A percentile compares a stretch with the other conserved stretches of the same genome.
These are phyloP conservation scores for Pristionchus arcanus DNA, from an alignment of 2,888 invertebrate species.

Conservation along the genomic window DNA sequence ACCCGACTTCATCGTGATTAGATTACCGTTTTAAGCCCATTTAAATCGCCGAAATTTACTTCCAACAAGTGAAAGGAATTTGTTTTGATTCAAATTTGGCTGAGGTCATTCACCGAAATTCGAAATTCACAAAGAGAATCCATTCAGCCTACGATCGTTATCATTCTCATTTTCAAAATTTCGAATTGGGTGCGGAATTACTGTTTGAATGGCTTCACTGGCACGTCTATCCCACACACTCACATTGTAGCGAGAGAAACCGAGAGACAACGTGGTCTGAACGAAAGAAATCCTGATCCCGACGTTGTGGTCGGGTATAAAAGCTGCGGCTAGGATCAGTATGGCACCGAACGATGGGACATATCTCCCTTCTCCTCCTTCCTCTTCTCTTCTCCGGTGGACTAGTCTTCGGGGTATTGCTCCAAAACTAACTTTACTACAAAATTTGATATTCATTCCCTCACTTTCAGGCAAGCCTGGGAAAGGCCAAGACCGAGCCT, in stretches of 20 bases:
- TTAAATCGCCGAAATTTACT: too few relatives aligned
- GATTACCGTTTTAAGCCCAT: too few relatives aligned
- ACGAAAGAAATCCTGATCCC: neutral
- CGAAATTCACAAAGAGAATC: neutral
- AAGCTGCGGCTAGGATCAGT: neutral
- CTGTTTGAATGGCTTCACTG: neutral
- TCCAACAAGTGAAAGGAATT: too few relatives aligned
- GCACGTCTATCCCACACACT: neutral
- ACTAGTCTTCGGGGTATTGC: neutral
- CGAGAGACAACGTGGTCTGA: neutral
- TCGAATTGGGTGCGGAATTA: neutral
- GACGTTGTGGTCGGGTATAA: neutral
- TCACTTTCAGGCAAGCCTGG: neutral
- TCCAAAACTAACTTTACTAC: too few relatives aligned
- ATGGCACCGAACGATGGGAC: neutral
- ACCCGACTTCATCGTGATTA: neutral
- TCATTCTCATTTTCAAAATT: neutral
- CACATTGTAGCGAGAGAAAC: neutral
- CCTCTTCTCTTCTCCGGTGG: neutral
- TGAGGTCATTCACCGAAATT: neutral
- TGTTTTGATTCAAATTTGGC: neutral
- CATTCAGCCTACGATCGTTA: neutral
- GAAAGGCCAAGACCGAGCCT: neutral
- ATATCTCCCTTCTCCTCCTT: neutral
- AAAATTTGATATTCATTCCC: too few relatives aligned